These are phyloP conservation scores for Tupaia tana DNA, from an alignment of 2,113 vertebrate genomes.

Conservation along the genomic window DNA sequence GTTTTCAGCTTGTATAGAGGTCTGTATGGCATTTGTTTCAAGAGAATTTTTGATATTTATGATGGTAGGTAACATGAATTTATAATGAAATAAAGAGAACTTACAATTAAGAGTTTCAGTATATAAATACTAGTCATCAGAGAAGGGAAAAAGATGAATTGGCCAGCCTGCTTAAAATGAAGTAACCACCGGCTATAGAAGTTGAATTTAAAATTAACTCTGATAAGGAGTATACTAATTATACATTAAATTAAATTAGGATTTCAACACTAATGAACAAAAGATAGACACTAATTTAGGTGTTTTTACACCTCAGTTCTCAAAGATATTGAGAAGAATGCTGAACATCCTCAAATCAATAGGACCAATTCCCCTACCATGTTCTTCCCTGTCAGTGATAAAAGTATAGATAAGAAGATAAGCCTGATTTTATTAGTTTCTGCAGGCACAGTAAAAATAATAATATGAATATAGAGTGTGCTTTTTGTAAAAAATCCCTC, in stretches of 20 bases:
- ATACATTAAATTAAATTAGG: slow-evolving; percentile 67
- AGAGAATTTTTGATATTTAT: background rate
- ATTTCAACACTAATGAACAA: slow-evolving; percentile 42
- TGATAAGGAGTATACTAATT: slow-evolving; percentile 65
- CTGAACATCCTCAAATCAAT: slow-evolving; percentile 45
- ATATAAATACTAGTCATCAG: slow-evolving; percentile 58
- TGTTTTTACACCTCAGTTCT: slow-evolving; percentile 40
- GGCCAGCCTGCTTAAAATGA: slow-evolving; percentile 70
- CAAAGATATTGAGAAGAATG: slow-evolving; percentile 11
- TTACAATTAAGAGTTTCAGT: slow-evolving; percentile 67
- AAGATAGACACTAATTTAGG: slow-evolving; percentile 16
- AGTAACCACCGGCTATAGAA: slow-evolving; percentile 74
- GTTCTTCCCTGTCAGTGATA: background rate
- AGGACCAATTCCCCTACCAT: background rate
- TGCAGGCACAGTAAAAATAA: background rate
- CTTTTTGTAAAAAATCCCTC: background rate
- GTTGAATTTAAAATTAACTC: slow-evolving; percentile 77
- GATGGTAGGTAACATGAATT: background rate
- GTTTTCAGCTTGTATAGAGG: background rate
- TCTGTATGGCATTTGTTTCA: background rate
- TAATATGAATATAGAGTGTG: background rate
- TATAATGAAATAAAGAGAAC: slow-evolving; percentile 51
- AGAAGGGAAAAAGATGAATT: slow-evolving; percentile 76
- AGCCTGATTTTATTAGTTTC: slow-evolving; percentile 68
- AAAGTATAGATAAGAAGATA: slow-evolving; percentile 42